Base-by-base conservation (phyloP, 2,797 vertebrate genomes). In the Dipus sagitta region DNA sequence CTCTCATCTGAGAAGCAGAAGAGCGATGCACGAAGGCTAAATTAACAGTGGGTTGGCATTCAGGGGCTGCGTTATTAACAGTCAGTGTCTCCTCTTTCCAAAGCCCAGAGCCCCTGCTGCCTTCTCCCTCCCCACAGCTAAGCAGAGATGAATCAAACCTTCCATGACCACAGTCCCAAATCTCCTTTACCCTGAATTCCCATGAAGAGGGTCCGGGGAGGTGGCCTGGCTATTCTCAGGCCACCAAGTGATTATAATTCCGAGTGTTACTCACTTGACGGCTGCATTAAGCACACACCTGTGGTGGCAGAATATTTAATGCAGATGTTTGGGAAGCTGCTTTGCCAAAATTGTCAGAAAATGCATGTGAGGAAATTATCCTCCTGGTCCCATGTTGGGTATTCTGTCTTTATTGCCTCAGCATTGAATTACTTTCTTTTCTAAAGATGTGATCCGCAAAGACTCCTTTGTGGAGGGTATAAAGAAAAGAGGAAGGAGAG, bases 261-360 rank as follows among this genome's bases (percentile, higher is more conserved):
- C 77, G 87, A 70, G 58, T 34, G 79, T 71, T 54, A 68, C 20
- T 90, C 89, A 90, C 83, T 81, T 2, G 2, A 42, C 9, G 4
- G 26, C 58, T 1, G 0, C 32, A 18, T 26, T 23, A 80, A 79
- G n/a, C 86, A 26, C 93, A 71, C 93, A 92, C 92, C 92, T 94
- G 81, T 70, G 78, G 67, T 18, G 76, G 88, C 7, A 72, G 93
- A 30, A 52, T 42, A 32, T 30, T 74, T 76, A 74, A 17, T 24
- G 77, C 94, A 96, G 83, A 83, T 88, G 86, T 93, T 88, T 90
- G 84, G 83, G 68, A 94, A 84, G 72, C 20, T 26, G 86, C 90
- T 93, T 94, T 92, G 80, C 93, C 92, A 96, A 96, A 78, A 91
- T 3, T 47, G 76, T 93, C 72, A 82, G 75, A 90, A 95, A 94